Base-by-base conservation (phyloP, 1,140 invertebrate species). In the Xylocopa sonorina region DNA sequence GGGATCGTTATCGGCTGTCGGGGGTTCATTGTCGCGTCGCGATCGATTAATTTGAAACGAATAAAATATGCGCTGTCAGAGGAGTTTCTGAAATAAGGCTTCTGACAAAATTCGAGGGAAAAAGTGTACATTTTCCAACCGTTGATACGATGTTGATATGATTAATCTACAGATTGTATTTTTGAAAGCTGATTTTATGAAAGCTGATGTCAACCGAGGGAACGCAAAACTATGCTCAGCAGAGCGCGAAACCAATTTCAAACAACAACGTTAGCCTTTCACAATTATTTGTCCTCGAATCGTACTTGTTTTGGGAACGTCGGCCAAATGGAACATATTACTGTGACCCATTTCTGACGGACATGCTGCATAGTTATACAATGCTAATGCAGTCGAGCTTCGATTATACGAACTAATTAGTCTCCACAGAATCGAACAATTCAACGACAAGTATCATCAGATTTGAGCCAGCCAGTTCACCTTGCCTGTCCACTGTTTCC, bases 361-460 rank as follows among this genome's bases (percentile, higher is more conserved):
- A 34, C 29, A 58, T 21, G 7, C 18, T 34, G 57, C 16, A 34
- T 3, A 21, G 32, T 7, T 32, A n/a, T n/a, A n/a, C n/a, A 62
- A 6, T 60, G 32, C 4, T 60, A 60, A 60, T 66, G 24, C 63
- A 66, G 21, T 66, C 24, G 27, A 57, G 24, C 12, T 1, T 32
- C 53, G 41, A 66, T 46, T 46, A 38, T 64, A n/a, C 29, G 10
- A 24, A n/a, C 16, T 24, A 62, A 62, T 62, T 62, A 62, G n/a
- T n/a, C 9, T 5, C 12, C 5, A 5, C 7, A 7, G 32, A 62
- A 62, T 62, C 34, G 34, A 6, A 38, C 24, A 62, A 41, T 62
- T 16, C 32, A 14, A 62, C 10, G 12, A 38, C 10, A 34, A 3
- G n/a, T 10, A 6, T 3, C 7, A 58, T 32, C 21, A 24, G 16